A percentile compares a stretch with the other conserved stretches of the same genome.
Conservation (phyloP, 2,888 invertebrate species). For the Troilus luridus region DNA sequence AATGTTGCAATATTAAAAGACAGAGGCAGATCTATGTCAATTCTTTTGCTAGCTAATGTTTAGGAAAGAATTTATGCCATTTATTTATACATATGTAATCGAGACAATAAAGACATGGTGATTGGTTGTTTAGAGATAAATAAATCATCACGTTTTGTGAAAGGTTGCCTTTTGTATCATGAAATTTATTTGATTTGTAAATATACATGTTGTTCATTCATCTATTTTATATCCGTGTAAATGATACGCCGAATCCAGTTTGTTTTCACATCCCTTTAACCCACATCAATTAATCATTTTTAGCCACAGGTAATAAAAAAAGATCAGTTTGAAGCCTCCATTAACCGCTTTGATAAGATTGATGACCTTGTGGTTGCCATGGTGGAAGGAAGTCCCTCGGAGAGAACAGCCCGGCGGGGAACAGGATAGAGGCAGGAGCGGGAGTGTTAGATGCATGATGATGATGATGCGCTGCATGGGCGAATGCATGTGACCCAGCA, state of each 20-base stretch:
- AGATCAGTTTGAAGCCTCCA: background rate
- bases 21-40: no score
- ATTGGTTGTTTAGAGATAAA: background rate
- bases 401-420: background rate
- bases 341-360: background rate
- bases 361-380: background rate
- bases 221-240: background rate
- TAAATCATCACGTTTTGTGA: background rate
- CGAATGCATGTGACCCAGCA: conserved; percentile 23
- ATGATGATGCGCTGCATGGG: background rate
- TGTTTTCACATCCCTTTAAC: background rate
- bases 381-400: background rate
- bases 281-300: background rate
- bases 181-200: background rate
- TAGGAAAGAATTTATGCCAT: no score
- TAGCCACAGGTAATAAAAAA: conserved; percentile 26
- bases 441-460: conserved; percentile 14
- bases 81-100: no score
- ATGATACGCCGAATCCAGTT: background rate
- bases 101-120: no score
- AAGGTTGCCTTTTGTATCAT: background rate
- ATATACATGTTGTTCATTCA: background rate
- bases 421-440: conserved; percentile 36
- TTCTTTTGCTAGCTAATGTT: no score
- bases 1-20: no score